Base-by-base conservation (phyloP, 2,888 invertebrate genomes). In the Chouioia cunea region DNA sequence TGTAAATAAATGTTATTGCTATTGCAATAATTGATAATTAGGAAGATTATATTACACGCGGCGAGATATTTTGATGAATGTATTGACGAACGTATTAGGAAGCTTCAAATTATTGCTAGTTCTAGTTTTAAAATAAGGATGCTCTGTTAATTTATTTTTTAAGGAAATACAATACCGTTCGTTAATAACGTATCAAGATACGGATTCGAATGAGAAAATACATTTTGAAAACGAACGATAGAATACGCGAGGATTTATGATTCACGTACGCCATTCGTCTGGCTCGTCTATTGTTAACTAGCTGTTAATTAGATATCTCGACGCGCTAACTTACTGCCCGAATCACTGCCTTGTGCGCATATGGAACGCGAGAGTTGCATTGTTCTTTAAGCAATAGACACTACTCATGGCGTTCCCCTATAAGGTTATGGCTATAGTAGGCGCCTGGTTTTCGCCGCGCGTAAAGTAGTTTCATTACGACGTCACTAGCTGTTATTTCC, bases 241-340 rank as follows among this genome's bases (percentile, higher is more conserved):
- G 67, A 64, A 27, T 65, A 66, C 4, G 65, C 62, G 68, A 73
- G 72, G 72, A 66, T 81, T 81, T 81, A 83, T 77, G 81, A 84
- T 82, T 83, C 80, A 80, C 70, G 75, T 78, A 80, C 74, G 76
- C 80, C 81, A 81, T 82, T n/a, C 81, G 81, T 81, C 82, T 81
- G 79, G 80, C 78, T 82, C 81, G 79, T 76, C 81, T 80, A 84
- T 84, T 83, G 84, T 84, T 79, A 78, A 73, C 77, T 78, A 77
- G 77, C 81, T 83, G 83, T 84, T 84, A 84, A 84, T 84, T 84
- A 84, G 83, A 81, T 83, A 83, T 84, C 83, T 82, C 82, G 81
- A 82, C 80, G 78, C 80, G 79, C 78, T 12, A 62, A 23, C 20
- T 22, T 6, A 8, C 46, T 8, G 80, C 78, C 82, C 80, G 81